Base-by-base conservation (phyloP, 1,140 invertebrate species). In the Bombus waltoni region DNA sequence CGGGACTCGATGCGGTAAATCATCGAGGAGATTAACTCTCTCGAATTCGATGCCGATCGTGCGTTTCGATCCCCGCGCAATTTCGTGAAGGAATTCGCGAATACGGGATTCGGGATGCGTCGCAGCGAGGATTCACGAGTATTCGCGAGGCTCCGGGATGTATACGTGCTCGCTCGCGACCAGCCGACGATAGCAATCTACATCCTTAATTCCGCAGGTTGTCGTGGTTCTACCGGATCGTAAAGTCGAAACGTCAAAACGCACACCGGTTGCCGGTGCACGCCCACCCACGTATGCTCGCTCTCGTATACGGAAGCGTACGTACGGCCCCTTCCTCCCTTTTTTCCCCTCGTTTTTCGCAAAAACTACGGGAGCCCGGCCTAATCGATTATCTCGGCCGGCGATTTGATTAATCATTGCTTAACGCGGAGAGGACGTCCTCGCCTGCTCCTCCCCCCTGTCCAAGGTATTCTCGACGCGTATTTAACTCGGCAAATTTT, bases 161-260 rank as follows among this genome's bases (percentile, higher is more conserved):
- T 70, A 42, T 83, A 83, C 71, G 83, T 77, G 71, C 59, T 22
- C 73, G 88, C 72, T 79, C 8, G 53, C 25, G 40, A 65, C 75
- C 71, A 53, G 38, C 47, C 81, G 80, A 83, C 89, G 89, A 91
- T 91, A 90, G 87, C 90, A 83, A 92, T 92, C 92, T 92, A 92
- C 91, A 92, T 92, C 88, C 89, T 92, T 91, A 91, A 91, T 92
- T 91, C 90, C 88, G 85, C 87, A 88, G 87, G 86, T 90, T 90
- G 89, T 91, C 87, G 76, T 73, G 71, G 75, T 47, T 70, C 68
- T 86, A 85, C 53, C 44, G 78, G 91, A 91, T 91, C 91, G 89
- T 92, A 91, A 92, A 92, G 87, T 87, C 87, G 88, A 89, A 91
- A 86, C 90, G 90, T 91, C 90, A 90, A 91, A 91, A 91, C 79